A percentile compares a stretch with the other conserved stretches of the same genome.
Conservation (phyloP, 2,888 invertebrate species). For the Gnatocerus cornutus region DNA sequence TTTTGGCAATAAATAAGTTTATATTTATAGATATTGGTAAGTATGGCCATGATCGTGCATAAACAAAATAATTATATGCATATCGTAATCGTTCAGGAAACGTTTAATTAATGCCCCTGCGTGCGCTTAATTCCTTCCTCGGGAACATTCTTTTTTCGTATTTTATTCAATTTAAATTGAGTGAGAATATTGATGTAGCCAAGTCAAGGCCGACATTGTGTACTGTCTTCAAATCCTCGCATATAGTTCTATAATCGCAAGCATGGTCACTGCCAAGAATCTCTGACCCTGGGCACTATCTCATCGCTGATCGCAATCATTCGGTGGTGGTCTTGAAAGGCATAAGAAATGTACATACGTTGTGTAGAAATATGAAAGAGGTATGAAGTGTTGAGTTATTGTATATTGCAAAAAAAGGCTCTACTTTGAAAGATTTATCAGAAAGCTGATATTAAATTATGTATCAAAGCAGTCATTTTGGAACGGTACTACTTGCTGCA, state of each 20-base stretch:
- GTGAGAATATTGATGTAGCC: constrained; percentile 38
- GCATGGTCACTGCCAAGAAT: constrained; percentile 45
- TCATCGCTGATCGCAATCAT: constrained; percentile 27
- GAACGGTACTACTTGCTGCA: background rate
- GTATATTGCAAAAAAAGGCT: no score
- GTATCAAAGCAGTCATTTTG: background rate
- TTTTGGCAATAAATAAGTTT: constrained; percentile 1
- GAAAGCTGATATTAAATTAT: background rate
- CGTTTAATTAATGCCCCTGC: background rate
- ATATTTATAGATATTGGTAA: constrained; percentile 6
- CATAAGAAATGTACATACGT: background rate
- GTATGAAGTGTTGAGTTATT: no score
- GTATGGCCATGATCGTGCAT: background rate
- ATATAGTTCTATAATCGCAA: constrained; percentile 35
- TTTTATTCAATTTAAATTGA: constrained; percentile 14
- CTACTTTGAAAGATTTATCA: no score
- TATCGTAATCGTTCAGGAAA: background rate
- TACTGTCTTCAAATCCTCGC: constrained; percentile 29
- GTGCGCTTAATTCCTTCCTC: background rate
- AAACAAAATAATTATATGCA: background rate
- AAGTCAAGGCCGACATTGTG: constrained; percentile 45
- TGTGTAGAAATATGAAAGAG: background rate
- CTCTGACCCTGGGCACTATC: constrained; percentile 42
- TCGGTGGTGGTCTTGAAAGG: constrained; percentile 29
- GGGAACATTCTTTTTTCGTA: background rate